Percentiles rank a stretch among this genome's conserved stretches.
Conservation (phyloP, 2,797 vertebrate species). For the Hylomyscus alleni region DNA sequence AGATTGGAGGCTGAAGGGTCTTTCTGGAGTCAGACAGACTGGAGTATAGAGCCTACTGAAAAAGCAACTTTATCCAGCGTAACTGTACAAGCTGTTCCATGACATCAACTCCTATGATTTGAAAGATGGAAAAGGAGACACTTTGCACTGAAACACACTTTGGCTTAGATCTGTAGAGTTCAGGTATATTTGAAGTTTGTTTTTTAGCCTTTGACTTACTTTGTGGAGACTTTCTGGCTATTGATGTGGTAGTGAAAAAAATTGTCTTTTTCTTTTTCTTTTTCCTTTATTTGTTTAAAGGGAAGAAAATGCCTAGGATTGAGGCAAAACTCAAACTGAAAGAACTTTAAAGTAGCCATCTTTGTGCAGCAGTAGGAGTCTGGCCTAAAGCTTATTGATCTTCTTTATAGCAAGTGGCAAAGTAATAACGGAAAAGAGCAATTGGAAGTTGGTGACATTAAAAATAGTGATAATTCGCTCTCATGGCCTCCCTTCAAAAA, state of each 20-base stretch:
- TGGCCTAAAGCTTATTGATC: conserved; percentile 39
- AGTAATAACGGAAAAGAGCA: conserved; percentile 62
- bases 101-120: not conserved
- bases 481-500: conserved; percentile 41
- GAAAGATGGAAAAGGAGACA: conserved; percentile 7
- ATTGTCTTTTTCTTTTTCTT: not conserved
- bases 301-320: conserved; percentile 58
- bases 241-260: not conserved
- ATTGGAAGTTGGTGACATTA: conserved; percentile 44
- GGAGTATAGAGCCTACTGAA: not conserved
- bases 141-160: conserved; percentile 15
- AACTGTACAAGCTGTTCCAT: conserved; percentile 17
- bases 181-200: conserved; percentile 41
- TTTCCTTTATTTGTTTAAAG: not conserved
- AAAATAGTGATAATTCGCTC: conserved; percentile 72
- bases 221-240: conserved; percentile 27
- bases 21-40: conserved; percentile 9
- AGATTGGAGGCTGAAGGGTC: not conserved
- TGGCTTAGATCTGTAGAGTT: conserved; percentile 3
- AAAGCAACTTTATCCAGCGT: conserved; percentile 46
- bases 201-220: conserved; percentile 56
- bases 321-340: conserved; percentile 47
- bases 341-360: conserved; percentile 64
- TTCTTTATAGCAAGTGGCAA: conserved; percentile 41
- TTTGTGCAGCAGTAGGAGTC: conserved; percentile 44